Conservation (phyloP, 2,888 invertebrate genomes). For the Euzetes globulus region DNA sequence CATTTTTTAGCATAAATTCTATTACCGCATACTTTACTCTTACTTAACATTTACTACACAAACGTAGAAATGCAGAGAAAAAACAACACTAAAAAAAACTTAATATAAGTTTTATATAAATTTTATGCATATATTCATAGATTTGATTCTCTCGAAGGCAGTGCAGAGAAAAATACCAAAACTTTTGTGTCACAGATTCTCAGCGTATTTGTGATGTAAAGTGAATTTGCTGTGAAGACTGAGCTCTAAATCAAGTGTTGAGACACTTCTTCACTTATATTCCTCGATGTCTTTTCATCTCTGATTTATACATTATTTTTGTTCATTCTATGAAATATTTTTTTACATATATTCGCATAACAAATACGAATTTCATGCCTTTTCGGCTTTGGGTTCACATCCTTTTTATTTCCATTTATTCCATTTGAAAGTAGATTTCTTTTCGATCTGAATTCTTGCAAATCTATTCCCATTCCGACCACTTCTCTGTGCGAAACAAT, state of each 20-base stretch:
- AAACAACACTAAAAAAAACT: not conserved
- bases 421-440: not conserved
- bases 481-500: not conserved
- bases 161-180: not conserved
- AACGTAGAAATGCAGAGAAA: not conserved
- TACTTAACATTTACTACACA: not conserved
- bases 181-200: not conserved
- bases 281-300: not conserved
- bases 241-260: not conserved
- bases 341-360: not conserved
- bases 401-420: not conserved
- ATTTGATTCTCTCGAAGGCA: not conserved
- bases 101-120: not conserved
- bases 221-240: constrained; percentile 6
- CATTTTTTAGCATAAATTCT: not conserved
- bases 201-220: not conserved
- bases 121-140: constrained; percentile 6
- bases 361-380: not conserved
- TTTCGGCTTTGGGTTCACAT: not conserved
- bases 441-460: not conserved
- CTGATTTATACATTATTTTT: not conserved
- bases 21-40: not conserved
- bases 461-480: too few species aligned
- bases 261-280: not conserved
- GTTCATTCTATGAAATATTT: not conserved